Base-by-base conservation (phyloP, 2,888 invertebrate genomes). In the Carcina quercana region DNA sequence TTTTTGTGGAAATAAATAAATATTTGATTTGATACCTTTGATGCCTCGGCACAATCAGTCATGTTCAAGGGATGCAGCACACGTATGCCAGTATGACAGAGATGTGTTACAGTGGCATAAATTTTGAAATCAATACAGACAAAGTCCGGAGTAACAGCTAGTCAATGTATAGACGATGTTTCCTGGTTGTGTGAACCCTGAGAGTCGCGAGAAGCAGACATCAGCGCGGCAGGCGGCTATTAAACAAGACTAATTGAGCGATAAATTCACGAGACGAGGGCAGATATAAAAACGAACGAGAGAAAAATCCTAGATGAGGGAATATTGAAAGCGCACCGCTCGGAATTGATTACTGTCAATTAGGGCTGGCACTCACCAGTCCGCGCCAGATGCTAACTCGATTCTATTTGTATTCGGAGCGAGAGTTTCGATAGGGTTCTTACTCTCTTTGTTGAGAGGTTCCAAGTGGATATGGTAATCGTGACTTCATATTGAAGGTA, bases 201-300 rank as follows among this genome's bases (percentile, higher is more conserved):
- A 25, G 56, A 68, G 57, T 59, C 67, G 69, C 71, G 72, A 70
- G 78, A 72, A 73, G 79, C 75, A 82, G 83, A 82, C 83, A 83
- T 79, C 80, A 80, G 75, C 74, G 69, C 73, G 75, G 79, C 80
- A 73, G 80, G 80, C 80, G 69, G 79, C 84, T 83, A 84, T 84
- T 85, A 84, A 84, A 84, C 82, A 84, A 84, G 84, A 85, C 84
- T 85, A 85, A 85, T 85, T 85, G 84, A 84, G 84, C 84, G 82
- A 85, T 85, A 85, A 84, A 84, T 85, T 79, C 78, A 70, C 65
- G 66, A 73, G 76, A 70, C 73, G 74, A 67, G 75, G 69, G 65
- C 65, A 74, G 75, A 71, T 69, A 70, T 74, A 79, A 72, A 71
- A 39, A 38, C 38, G 38, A 38, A 38, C 33, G 35, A 29, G 32